Percentiles rank a stretch among this genome's conserved stretches.
These are phyloP conservation scores for Corythaixoides concolor DNA, from an alignment of 2,113 vertebrate genomes.

Conservation along the genomic window DNA sequence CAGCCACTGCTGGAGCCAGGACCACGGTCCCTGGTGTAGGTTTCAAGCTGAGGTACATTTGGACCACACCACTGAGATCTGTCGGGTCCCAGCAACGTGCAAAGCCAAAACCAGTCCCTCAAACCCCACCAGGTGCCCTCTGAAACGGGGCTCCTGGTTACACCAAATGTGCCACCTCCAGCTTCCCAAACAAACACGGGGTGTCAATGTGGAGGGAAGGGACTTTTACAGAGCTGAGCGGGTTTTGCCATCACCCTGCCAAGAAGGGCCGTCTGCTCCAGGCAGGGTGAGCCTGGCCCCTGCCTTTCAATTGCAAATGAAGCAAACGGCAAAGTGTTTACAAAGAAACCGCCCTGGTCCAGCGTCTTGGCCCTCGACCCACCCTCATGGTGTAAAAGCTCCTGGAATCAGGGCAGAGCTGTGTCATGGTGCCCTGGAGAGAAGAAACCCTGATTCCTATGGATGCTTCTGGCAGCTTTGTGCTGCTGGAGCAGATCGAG, in stretches of 20 bases:
- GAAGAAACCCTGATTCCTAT: neutral
- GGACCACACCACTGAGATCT: neutral
- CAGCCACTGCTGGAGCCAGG: neutral
- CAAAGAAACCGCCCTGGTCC: neutral
- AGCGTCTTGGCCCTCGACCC: neutral
- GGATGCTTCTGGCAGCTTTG: neutral
- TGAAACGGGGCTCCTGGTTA: neutral
- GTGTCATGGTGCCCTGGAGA: neutral
- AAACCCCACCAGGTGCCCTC: neutral
- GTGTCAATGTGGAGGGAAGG: neutral
- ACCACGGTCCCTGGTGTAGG: neutral
- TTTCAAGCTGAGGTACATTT: accelerated
- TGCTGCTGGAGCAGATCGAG: accelerated
- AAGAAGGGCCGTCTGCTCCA: neutral
- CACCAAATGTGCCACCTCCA: neutral
- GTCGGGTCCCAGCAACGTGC: neutral
- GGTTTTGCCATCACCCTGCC: neutral
- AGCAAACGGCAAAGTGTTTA: neutral
- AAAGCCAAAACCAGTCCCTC: neutral
- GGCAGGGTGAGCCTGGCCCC: neutral
- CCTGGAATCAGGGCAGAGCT: neutral
- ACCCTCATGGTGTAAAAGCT: neutral
- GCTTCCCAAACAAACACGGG: neutral
- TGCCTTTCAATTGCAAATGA: conserved; percentile 41
- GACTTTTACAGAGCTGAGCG: neutral